A percentile compares a stretch with the other conserved stretches of the same genome.
phyloP scores from a whole-genome alignment of 2,113 vertebrate genomes.

The Tetraodon nigroviridis region DNA sequence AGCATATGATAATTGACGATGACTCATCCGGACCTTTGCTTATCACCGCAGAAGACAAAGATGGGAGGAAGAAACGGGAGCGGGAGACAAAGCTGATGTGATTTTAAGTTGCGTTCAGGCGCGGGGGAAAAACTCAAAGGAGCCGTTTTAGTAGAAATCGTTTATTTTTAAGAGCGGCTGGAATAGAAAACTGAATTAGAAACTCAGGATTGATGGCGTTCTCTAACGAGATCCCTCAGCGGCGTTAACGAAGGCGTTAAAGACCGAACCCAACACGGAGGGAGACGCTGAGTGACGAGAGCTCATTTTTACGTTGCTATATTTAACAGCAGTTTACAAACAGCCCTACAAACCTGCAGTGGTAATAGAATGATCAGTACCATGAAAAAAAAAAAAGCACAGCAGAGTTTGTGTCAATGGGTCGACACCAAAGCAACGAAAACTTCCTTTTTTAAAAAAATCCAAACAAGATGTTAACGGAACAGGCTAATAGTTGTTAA shows the following conservation, averaged over 20 bases:
- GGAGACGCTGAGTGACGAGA: conserved; percentile 7
- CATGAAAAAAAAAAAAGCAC: not conserved
- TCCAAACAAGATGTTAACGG: not conserved
- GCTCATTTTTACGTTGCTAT: not conserved
- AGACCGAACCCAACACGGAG: conserved; percentile 16
- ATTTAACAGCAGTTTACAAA: not conserved
- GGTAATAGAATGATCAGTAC: not conserved
- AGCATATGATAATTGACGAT: conserved; percentile 46
- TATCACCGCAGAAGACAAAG: conserved; percentile 26
- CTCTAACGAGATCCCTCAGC: conserved; percentile 21
- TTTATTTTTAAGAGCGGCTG: conserved; percentile 65
- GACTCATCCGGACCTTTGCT: conserved; percentile 50
- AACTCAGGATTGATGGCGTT: conserved; percentile 20
- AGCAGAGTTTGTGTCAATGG: not conserved
- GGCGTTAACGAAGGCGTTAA: not conserved
- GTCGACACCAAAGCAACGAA: not conserved
- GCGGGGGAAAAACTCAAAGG: conserved; percentile 1
- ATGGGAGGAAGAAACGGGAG: conserved; percentile 8
- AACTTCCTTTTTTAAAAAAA: not conserved
- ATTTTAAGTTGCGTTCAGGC: conserved; percentile 10
- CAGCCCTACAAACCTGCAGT: not conserved
- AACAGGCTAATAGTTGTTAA: not conserved
- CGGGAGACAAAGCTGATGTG: not conserved
- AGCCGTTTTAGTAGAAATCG: conserved; percentile 53
- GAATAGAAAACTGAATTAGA: conserved; percentile 55